Evolutionary conservation across 2,113 vertebrate genomes (phyloP), one percentile per base, ranked within the genome.

Genomic region (Tragulus kanchil): DNA sequence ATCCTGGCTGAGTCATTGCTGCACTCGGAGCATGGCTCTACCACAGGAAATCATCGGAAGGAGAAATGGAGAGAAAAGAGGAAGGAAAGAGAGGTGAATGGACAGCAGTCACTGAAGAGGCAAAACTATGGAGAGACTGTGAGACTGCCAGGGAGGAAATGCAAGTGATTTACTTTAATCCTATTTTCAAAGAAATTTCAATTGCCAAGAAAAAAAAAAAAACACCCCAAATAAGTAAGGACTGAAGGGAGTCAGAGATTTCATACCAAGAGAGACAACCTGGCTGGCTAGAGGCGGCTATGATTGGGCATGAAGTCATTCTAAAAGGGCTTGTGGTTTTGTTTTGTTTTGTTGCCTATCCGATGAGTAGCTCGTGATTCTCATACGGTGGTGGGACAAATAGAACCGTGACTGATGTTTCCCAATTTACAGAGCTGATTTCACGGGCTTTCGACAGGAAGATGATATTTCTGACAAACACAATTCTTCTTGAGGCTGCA

Each of bases 391-490:
- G 79, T 92, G 84, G 92, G 97, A 92, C 93, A 93, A 93, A 93
- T 71, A 86, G 23, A 87, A 94, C 89, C 7, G 36, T 91, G 96
- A 95, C 95, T 89, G 93, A 65, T 9, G 89, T 78, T 86, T 94
- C 83, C 61, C 73, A 54, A 54, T 71, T 94, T 82, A 56, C 91
- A 71, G 96, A 81, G 81, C 59, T 83, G 96, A 95, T 64, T 91
- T 94, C 93, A 89, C 12, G 45, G 1, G 52, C 78, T 95, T 95
- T 83, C 4, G 1, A 83, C 91, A 85, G 91, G 94, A 94, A 75
- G 90, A 59, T 62, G 86, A 3, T 65, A 88, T 95, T 95, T 95
- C 90, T 94, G 95, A 96, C 93, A 67, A 65, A 85, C 88, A 45
- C 86, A 67, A 65, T 81, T 94, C 94, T 97, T 89, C 90, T 58